Evolutionary conservation across 2,797 vertebrate genomes (phyloP).

Genomic region (Okamejei kenojei): DNA sequence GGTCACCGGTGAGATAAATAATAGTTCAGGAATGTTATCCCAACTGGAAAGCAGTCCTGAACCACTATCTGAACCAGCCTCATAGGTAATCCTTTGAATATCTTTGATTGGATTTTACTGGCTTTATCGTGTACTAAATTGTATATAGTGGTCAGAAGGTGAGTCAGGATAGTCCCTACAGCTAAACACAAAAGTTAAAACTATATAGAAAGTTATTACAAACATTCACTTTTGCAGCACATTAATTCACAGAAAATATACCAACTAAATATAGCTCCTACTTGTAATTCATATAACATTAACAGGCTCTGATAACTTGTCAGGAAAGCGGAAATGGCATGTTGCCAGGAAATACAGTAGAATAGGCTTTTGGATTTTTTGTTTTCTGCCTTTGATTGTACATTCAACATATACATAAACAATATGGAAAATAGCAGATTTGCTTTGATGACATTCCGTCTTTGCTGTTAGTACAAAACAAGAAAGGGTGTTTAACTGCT

Average conservation of each 20-base stretch:
- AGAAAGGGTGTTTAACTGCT: neutral
- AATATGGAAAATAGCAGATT: neutral
- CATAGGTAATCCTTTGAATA: too few species aligned
- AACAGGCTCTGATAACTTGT: neutral
- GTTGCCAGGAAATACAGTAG: neutral
- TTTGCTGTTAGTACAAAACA: neutral
- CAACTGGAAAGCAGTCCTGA: too few species aligned
- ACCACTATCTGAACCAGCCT: too few species aligned
- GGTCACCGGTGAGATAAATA: too few species aligned
- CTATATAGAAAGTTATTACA: neutral
- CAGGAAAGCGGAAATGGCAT: neutral
- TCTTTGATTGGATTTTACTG: too few species aligned
- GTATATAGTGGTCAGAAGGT: neutral
- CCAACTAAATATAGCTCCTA: neutral
- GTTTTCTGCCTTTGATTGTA: neutral
- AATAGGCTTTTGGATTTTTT: neutral
- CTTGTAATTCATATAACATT: neutral
- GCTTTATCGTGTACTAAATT: too few species aligned
- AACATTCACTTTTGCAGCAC: neutral
- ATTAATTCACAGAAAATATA: neutral
- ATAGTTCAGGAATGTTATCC: too few species aligned
- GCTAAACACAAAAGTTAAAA: neutral
- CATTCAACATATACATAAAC: neutral
- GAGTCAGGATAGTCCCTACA: neutral
- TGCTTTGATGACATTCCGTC: neutral